Conservation (phyloP, 2,888 invertebrate species). For the Erebia palarica region DNA sequence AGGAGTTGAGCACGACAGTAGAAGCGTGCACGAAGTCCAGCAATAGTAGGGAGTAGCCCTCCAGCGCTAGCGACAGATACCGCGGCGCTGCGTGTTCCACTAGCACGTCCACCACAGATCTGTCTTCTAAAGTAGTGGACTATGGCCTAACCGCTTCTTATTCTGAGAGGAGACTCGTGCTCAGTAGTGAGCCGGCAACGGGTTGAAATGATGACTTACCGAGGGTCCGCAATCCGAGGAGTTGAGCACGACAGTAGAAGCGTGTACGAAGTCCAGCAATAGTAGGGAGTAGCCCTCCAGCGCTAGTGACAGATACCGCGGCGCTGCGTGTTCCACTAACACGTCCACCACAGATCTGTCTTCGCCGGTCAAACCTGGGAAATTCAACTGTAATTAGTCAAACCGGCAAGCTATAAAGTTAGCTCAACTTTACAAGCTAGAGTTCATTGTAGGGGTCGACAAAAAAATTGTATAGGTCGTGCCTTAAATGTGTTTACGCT, state of each 20-base stretch:
- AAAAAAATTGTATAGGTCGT: too few species aligned
- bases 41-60: slow-evolving; percentile 93
- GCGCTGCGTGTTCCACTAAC: slow-evolving; percentile 91
- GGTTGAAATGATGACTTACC: slow-evolving; percentile 51
- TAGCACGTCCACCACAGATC: slow-evolving; percentile 90
- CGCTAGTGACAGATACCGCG: slow-evolving; percentile 92
- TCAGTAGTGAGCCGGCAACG: too few species aligned
- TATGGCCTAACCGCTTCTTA: too few species aligned
- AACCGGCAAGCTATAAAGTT: too few species aligned
- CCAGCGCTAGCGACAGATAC: slow-evolving; percentile 93
- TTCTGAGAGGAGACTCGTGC: too few species aligned
- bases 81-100: slow-evolving; percentile 92
- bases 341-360: slow-evolving; percentile 90
- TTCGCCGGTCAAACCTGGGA: slow-evolving; percentile 83
- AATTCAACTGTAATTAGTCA: neutral
- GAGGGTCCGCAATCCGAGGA: slow-evolving; percentile 87
- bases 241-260: slow-evolving; percentile 93
- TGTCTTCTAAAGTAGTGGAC: slow-evolving; percentile 69
- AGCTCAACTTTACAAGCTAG: too few species aligned
- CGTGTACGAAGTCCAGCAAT: slow-evolving; percentile 94
- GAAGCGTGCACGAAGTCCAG: slow-evolving; percentile 96
- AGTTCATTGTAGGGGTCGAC: too few species aligned
- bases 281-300: slow-evolving; percentile 94
- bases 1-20: slow-evolving; percentile 91
- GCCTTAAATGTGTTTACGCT: too few species aligned